Percentiles rank a stretch among this genome's conserved stretches.
These are phyloP conservation scores for Gambelia wislizenii DNA, from an alignment of 2,797 vertebrate genomes.

Conservation along the genomic window DNA sequence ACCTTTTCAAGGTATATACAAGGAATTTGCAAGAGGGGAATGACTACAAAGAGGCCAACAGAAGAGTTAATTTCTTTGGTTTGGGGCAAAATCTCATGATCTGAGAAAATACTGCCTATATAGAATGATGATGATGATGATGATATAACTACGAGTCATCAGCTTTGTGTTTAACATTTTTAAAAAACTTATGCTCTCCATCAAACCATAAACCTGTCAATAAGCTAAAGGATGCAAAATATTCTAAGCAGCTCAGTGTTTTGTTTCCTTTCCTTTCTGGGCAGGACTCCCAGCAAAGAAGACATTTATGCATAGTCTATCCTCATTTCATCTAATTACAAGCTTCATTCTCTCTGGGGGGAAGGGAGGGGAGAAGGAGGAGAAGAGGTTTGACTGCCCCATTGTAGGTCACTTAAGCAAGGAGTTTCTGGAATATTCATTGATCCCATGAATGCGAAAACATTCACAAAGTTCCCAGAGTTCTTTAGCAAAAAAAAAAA, in stretches of 20 bases:
- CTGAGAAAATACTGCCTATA: conserved; percentile 40
- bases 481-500: conserved; percentile 21
- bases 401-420: conserved; percentile 78
- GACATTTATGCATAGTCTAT: conserved; percentile 80
- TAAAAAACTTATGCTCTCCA: conserved; percentile 39
- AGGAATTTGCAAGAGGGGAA: not conserved
- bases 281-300: conserved; percentile 80
- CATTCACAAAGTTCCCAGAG: conserved; percentile 63
- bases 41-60: conserved; percentile 35
- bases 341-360: conserved; percentile 72
- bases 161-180: conserved; percentile 18
- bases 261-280: conserved; percentile 79
- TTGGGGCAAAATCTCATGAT: conserved; percentile 40
- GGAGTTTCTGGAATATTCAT: conserved; percentile 63
- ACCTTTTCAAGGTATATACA: conserved; percentile 47
- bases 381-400: conserved; percentile 74
- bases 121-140: conserved; percentile 12
- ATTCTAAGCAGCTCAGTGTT: conserved; percentile 66
- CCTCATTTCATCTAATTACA: conserved; percentile 83
- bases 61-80: conserved; percentile 45
- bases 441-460: conserved; percentile 59
- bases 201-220: conserved; percentile 62
- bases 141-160: conserved; percentile 34
- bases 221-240: conserved; percentile 62
- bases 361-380: conserved; percentile 61